phyloP scores from a whole-genome alignment of 2,113 vertebrate genomes.

The Vulpes vulpes region DNA sequence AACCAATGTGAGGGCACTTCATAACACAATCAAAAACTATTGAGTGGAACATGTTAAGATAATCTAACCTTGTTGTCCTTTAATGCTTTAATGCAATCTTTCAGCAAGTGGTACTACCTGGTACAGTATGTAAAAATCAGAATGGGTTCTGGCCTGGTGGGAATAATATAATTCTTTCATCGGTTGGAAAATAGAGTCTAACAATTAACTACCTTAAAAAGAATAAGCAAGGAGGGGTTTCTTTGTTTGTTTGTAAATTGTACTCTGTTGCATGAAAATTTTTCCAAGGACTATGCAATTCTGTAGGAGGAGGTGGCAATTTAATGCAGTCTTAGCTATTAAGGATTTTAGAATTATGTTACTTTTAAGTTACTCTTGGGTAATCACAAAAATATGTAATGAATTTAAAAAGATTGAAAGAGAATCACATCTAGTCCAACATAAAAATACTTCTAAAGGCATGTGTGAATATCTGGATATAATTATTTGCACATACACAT shows the following conservation, averaged over 20 bases:
- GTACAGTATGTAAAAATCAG: neutral
- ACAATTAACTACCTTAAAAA: constrained; percentile 67
- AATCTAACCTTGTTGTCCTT: constrained; percentile 53
- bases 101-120: constrained; percentile 51
- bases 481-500: neutral
- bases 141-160: neutral
- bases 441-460: constrained; percentile 44
- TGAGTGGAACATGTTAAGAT: constrained; percentile 44
- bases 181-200: constrained; percentile 44
- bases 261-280: constrained; percentile 42
- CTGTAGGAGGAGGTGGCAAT: constrained; percentile 47
- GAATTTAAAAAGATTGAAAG: constrained; percentile 42
- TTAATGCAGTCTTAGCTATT: constrained; percentile 63
- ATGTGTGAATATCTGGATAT: neutral
- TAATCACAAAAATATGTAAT: constrained; percentile 73
- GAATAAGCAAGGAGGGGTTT: neutral
- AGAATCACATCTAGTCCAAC: constrained; percentile 57
- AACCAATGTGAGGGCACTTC: neutral
- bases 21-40: neutral
- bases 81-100: constrained; percentile 39
- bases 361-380: constrained; percentile 64
- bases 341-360: constrained; percentile 58
- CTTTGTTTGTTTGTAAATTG: constrained; percentile 54
- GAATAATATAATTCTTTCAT: constrained; percentile 67
- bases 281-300: constrained; percentile 53